phyloP scores from a whole-genome alignment of 2,888 invertebrate genomes.

The Athalia cordata region DNA sequence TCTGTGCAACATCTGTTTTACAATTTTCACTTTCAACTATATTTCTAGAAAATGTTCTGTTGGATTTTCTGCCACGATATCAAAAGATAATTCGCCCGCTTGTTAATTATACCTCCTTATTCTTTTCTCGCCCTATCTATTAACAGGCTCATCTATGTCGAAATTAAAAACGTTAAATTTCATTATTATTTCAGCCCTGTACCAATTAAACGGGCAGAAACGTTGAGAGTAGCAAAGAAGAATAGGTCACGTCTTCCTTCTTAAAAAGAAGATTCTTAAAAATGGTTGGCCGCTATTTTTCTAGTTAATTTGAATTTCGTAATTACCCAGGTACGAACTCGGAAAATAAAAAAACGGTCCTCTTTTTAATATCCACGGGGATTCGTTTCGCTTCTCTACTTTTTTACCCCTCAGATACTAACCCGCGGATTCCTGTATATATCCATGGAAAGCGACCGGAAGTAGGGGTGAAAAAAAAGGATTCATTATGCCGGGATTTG shows the following conservation, averaged over 20 bases:
- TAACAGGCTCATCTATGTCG: slow-evolving; percentile 44
- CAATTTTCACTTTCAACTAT: too few relatives aligned
- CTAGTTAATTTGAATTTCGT: slow-evolving; percentile 73
- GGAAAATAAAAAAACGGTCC: slow-evolving; percentile 68
- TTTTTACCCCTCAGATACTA: background rate
- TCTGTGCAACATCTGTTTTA: too few relatives aligned
- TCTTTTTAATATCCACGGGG: slow-evolving; percentile 68
- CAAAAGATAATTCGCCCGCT: background rate
- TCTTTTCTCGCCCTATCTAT: slow-evolving; percentile 36
- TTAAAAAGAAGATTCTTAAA: slow-evolving; percentile 70
- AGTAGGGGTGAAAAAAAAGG: slow-evolving; percentile 26
- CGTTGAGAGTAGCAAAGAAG: slow-evolving; percentile 56
- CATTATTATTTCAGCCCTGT: slow-evolving; percentile 35
- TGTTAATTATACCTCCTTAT: slow-evolving; percentile 26
- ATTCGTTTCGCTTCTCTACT: slow-evolving; percentile 56
- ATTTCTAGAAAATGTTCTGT: too few relatives aligned
- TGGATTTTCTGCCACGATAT: background rate
- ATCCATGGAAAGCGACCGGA: slow-evolving; percentile 1
- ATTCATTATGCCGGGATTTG: slow-evolving; percentile 36
- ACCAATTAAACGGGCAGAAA: slow-evolving; percentile 41
- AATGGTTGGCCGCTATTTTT: slow-evolving; percentile 69
- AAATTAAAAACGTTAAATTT: slow-evolving; percentile 45
- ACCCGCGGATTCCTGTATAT: background rate
- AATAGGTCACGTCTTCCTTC: slow-evolving; percentile 67
- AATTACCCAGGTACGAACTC: slow-evolving; percentile 67